Evolutionary conservation across 2,888 invertebrate species (phyloP).

Genomic region (Acanthosepion esculentum): DNA sequence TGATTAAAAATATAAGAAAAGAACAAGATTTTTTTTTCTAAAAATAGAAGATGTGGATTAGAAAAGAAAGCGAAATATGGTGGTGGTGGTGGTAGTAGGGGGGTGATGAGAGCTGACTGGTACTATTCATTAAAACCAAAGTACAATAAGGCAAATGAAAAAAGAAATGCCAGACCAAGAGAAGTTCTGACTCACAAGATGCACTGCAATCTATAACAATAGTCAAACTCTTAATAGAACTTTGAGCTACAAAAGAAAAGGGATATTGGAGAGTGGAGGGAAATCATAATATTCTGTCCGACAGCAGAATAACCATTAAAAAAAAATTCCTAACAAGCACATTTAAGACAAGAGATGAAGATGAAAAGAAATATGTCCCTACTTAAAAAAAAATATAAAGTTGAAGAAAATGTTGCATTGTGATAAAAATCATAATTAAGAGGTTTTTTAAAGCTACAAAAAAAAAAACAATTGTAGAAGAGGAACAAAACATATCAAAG

Average conservation of each 20-base stretch:
- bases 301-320: not conserved
- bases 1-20: not conserved
- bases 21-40: not conserved
- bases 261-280: not conserved
- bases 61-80: not conserved
- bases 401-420: not conserved
- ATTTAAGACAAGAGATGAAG: not conserved
- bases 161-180: not conserved
- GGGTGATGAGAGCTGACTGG: not conserved
- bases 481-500: not conserved
- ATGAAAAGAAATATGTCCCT: too few species aligned
- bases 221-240: not conserved
- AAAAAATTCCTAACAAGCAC: not conserved
- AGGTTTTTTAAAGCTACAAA: not conserved
- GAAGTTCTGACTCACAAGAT: not conserved
- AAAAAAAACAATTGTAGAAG: not conserved
- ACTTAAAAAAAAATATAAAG: not conserved
- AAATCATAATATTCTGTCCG: not conserved
- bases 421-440: constrained; percentile 4
- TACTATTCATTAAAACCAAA: not conserved
- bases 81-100: not conserved
- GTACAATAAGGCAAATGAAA: not conserved
- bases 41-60: not conserved
- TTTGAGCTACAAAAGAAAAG: not conserved
- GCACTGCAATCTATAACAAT: not conserved